Base-by-base conservation (phyloP, 2,113 vertebrate species). In the Poeciliopsis prolifica region DNA sequence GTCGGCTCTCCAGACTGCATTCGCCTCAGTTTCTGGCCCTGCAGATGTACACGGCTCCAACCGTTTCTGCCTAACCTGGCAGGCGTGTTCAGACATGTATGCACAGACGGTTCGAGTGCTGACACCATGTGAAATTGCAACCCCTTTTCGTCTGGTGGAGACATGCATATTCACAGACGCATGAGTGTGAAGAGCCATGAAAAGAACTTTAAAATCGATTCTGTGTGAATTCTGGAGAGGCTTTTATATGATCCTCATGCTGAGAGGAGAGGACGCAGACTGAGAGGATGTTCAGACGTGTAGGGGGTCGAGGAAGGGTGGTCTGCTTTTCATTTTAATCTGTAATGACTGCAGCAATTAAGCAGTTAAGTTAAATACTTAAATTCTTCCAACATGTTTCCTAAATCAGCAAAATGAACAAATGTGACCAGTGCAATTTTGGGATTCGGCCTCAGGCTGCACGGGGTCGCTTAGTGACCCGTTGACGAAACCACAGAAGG, bases 341-440 rank as follows among this genome's bases (percentile, higher is more conserved):
- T 65, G 44, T 78, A 89, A 88, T 88, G 84, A 78, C 76, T 31
- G 74, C 64, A 54, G 61, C 75, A 88, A 91, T 92, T 90, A 83
- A 82, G 86, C 76, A 62, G 73, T 87, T 82, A 68, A 79, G 78
- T 28, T 11, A 90, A 93, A 83, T 74, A 81, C 58, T 77, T 17
- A 89, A 92, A 92, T 90, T 75, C 70, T 70, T 91, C 73, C 88
- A 91, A 33, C 82, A 81, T 91, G 91, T 89, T 88, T 84, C 78
- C 68, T 68, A 19, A 14, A 75, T 58, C 78, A 82, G 63, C 48
- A 3, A 26, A n/a, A 62, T 19, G 31, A 78, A 75, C 24, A 14
- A 24, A 37, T 24, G 14, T 24, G 28, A 70, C 78, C 4, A n/a
- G 33, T 70, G 71, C 73, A 17, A 29, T 61, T 66, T 68, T 8